These are phyloP conservation scores for Melinopterus prodromus DNA, from an alignment of 2,888 invertebrate genomes.

Conservation along the genomic window DNA sequence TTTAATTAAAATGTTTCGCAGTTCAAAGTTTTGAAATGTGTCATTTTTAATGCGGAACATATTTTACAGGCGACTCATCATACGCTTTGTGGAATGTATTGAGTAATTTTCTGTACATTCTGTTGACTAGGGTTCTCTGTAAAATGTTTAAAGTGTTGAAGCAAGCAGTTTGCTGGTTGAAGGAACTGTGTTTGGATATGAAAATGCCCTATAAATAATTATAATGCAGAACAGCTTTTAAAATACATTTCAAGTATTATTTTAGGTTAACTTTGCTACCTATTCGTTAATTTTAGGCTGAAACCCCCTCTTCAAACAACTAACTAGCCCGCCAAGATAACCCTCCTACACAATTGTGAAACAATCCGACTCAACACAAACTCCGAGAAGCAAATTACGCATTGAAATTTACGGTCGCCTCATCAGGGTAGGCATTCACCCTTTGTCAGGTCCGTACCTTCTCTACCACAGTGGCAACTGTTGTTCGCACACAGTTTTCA, in stretches of 20 bases:
- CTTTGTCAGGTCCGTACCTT: neutral
- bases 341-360: neutral
- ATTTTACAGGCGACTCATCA: neutral
- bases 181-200: too few species aligned
- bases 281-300: neutral
- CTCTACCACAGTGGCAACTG: neutral
- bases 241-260: neutral
- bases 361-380: neutral
- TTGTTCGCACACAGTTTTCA: neutral
- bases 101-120: neutral
- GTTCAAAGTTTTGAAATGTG: neutral
- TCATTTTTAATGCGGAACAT: neutral
- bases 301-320: neutral
- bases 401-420: neutral
- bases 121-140: neutral
- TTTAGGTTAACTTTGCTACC: neutral
- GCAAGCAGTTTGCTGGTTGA: too few species aligned
- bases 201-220: neutral
- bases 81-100: neutral
- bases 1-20: neutral
- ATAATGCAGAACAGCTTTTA: neutral
- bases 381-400: neutral
- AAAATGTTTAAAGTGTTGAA: neutral
- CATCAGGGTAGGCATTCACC: slow-evolving; percentile 4
- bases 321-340: neutral